phyloP scores from a whole-genome alignment of 2,113 vertebrate genomes.

The Bambusicola thoracicus region DNA sequence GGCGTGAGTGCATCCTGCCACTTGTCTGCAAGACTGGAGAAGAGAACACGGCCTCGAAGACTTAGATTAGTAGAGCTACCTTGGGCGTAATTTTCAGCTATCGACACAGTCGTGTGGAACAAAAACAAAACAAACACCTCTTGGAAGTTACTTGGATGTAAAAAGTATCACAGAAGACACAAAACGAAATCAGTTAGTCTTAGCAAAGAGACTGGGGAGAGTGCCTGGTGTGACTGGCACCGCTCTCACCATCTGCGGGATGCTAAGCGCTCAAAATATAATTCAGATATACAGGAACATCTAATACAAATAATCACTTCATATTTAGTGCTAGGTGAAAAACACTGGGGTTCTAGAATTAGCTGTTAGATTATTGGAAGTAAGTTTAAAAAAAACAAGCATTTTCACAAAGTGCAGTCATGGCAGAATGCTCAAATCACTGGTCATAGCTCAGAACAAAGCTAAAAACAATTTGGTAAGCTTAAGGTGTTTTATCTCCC shows the following conservation, averaged over 20 bases:
- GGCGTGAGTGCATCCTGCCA: not conserved
- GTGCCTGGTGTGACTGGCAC: not conserved
- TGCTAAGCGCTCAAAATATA: not conserved
- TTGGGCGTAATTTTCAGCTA: not conserved
- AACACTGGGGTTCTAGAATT: not conserved
- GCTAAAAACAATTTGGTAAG: not conserved
- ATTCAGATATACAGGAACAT: not conserved
- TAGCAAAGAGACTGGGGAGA: not conserved
- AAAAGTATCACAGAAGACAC: not conserved
- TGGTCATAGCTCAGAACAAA: not conserved
- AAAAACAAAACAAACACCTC: not conserved
- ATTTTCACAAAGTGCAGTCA: not conserved
- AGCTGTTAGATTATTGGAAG: not conserved
- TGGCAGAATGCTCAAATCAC: not conserved
- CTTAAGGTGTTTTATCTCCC: not conserved
- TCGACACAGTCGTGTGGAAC: not conserved
- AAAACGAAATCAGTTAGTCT: not conserved
- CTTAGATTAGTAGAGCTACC: not conserved
- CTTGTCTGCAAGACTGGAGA: not conserved
- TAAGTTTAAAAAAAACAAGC: fast-evolving
- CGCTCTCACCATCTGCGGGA: fast-evolving
- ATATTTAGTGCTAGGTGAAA: not conserved
- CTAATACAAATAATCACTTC: not conserved
- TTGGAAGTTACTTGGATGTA: not conserved
- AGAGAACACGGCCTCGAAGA: not conserved